Conservation (phyloP, 2,888 invertebrate species). For the Girardia tigrina region DNA sequence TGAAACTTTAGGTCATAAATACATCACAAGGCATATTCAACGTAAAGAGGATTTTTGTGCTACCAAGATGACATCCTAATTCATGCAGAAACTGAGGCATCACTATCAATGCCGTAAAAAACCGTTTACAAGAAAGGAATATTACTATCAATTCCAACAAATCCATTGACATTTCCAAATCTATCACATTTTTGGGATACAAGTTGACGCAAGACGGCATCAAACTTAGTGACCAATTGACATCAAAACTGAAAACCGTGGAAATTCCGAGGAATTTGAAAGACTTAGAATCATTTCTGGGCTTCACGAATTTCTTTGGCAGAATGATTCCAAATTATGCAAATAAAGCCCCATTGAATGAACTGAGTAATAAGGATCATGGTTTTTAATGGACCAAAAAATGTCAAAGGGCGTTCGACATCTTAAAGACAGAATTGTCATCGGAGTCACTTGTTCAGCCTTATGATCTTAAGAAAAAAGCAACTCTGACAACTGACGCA, state of each 20-base stretch:
- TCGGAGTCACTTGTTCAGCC: conserved; percentile 28
- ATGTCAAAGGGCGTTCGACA: conserved; percentile 34
- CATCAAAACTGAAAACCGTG: conserved; percentile 28
- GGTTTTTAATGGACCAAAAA: conserved; percentile 33
- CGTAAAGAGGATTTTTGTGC: too few relatives aligned
- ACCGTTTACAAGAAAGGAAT: too few relatives aligned
- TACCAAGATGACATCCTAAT: too few relatives aligned
- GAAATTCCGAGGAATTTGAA: conserved; percentile 29
- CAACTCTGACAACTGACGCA: conserved; percentile 30
- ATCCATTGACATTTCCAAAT: too few relatives aligned
- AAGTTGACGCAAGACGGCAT: too few relatives aligned
- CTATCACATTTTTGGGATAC: too few relatives aligned
- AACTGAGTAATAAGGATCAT: conserved; percentile 25
- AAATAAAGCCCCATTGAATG: conserved; percentile 35
- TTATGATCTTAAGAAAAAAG: conserved; percentile 32
- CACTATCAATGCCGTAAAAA: too few relatives aligned
- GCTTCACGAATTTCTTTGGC: conserved; percentile 34
- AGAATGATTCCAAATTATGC: conserved; percentile 35
- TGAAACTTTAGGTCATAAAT: too few relatives aligned
- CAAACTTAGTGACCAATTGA: conserved; percentile 23
- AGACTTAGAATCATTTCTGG: conserved; percentile 31
- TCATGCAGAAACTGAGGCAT: too few relatives aligned
- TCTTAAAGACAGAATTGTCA: conserved; percentile 30
- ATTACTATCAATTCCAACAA: too few relatives aligned
- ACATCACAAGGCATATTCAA: too few relatives aligned